These are phyloP conservation scores for Scaptodrosophila latifasciaeformis DNA, from an alignment of 2,888 invertebrate species.

Conservation along the genomic window DNA sequence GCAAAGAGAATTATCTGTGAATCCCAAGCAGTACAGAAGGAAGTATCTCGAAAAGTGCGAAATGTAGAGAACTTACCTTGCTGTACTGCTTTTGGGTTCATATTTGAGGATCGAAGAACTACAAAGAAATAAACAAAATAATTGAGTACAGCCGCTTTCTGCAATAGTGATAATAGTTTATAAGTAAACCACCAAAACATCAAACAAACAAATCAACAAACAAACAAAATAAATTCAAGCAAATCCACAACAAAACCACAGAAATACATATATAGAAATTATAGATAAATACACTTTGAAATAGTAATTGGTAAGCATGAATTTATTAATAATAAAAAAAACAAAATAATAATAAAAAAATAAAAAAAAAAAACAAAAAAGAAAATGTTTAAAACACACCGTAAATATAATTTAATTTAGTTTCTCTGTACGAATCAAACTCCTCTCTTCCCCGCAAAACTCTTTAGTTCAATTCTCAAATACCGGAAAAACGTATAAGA, in stretches of 20 bases:
- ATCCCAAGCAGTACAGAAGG: slow-evolving; percentile 14
- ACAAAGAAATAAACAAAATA: slow-evolving; percentile 15
- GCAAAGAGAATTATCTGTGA: too few relatives aligned
- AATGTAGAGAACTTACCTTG: not conserved
- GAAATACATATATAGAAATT: slow-evolving; percentile 40
- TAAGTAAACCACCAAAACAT: slow-evolving; percentile 63
- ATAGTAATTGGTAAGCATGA: slow-evolving; percentile 52
- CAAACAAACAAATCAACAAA: slow-evolving; percentile 37
- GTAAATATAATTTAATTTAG: slow-evolving; percentile 17
- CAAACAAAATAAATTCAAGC: slow-evolving; percentile 13
- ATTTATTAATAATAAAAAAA: slow-evolving; percentile 19
- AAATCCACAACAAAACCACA: slow-evolving; percentile 21
- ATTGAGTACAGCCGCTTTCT: slow-evolving; percentile 72
- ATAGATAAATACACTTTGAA: slow-evolving; percentile 52
- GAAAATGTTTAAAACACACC: slow-evolving; percentile 34
- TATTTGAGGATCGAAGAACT: not conserved
- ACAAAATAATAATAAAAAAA: slow-evolving; percentile 12
- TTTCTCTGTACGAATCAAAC: slow-evolving; percentile 21
- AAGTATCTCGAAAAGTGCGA: not conserved
- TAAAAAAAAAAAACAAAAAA: slow-evolving; percentile 26
- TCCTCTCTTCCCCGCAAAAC: too few relatives aligned
- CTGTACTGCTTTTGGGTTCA: not conserved
- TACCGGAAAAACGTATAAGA: slow-evolving; percentile 34
- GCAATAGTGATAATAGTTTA: slow-evolving; percentile 76
- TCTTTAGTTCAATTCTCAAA: slow-evolving; percentile 51